Evolutionary conservation across 2,888 invertebrate genomes (phyloP).

Genomic region (Mythimna impura): DNA sequence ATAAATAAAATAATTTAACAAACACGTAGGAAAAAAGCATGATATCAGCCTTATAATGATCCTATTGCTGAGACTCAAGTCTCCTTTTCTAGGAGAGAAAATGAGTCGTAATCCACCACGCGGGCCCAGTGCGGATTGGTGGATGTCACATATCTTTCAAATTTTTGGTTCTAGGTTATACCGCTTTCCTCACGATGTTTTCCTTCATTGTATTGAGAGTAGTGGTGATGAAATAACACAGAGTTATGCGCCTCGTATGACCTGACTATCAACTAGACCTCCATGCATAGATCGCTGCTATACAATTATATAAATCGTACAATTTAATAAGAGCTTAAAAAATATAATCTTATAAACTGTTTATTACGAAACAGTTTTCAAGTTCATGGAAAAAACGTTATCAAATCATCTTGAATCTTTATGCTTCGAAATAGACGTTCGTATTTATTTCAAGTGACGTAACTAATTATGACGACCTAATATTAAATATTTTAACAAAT

Average conservation of each 20-base stretch:
- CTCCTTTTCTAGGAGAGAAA: no score
- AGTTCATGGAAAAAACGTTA: background rate
- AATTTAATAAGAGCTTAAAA: background rate
- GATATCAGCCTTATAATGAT: no score
- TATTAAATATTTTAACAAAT: background rate
- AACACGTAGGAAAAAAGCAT: no score
- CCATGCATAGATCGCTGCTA: background rate
- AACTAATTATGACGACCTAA: background rate
- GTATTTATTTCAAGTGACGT: background rate
- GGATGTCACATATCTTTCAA: no score
- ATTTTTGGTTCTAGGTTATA: no score
- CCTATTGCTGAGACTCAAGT: no score
- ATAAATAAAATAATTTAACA: no score
- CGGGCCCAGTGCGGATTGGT: no score
- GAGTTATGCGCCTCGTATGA: background rate
- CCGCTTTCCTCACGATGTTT: no score
- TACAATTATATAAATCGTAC: background rate
- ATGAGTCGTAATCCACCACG: no score
- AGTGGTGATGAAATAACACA: no score
- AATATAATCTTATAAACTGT: background rate
- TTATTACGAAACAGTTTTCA: slow-evolving; percentile 25
- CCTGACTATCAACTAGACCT: background rate
- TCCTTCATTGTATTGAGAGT: no score
- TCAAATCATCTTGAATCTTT: background rate
- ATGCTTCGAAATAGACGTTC: slow-evolving; percentile 9